Conservation (phyloP, 2,888 invertebrate genomes). For the Agelastica alni region DNA sequence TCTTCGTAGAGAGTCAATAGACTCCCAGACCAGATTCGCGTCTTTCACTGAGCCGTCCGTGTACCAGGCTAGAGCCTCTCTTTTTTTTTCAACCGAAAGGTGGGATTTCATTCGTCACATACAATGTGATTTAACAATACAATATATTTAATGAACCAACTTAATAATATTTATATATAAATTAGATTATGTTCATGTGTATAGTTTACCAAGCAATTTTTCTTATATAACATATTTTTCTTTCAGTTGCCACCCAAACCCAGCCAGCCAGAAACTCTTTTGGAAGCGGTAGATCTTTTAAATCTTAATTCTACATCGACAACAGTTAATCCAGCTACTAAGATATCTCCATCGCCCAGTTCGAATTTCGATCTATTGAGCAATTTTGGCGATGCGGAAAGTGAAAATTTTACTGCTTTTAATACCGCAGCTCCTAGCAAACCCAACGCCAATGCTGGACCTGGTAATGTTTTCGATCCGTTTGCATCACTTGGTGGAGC, state of each 20-base stretch:
- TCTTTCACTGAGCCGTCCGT: too few species aligned
- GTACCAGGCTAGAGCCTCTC: too few species aligned
- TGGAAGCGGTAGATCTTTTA: constrained; percentile 65
- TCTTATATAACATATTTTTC: too few species aligned
- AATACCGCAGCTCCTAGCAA: constrained; percentile 22
- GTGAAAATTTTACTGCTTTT: constrained; percentile 49
- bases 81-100: too few species aligned
- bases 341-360: constrained; percentile 42
- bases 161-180: too few species aligned
- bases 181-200: too few species aligned
- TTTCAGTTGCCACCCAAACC: neutral
- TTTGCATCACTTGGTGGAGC: constrained; percentile 59
- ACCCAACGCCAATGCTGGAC: constrained; percentile 12
- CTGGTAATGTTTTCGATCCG: constrained; percentile 65
- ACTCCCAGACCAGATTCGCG: too few species aligned
- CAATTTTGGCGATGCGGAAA: constrained; percentile 52
- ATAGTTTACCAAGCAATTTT: too few species aligned
- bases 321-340: constrained; percentile 24
- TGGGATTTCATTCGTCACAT: too few species aligned
- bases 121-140: too few species aligned
- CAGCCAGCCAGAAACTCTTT: constrained; percentile 30
- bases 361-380: constrained; percentile 67
- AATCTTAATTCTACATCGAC: constrained; percentile 56
- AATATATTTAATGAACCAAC: too few species aligned
- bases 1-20: too few species aligned